A percentile compares a stretch with the other conserved stretches of the same genome.
Conservation (phyloP, 2,797 vertebrate genomes). For the Hemibagrus guttatus region DNA sequence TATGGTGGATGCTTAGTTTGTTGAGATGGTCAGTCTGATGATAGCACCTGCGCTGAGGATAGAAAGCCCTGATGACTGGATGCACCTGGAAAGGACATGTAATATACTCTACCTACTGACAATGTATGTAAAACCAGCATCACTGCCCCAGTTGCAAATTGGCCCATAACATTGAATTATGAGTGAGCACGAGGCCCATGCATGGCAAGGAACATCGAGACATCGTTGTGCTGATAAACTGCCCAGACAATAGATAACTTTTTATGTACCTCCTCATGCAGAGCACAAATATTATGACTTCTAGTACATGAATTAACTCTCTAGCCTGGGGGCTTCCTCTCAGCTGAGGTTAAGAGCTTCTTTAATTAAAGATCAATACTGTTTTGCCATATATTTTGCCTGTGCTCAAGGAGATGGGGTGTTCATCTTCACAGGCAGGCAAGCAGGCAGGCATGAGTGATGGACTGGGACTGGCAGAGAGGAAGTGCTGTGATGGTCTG, state of each 20-base stretch:
- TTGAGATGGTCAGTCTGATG: conserved; percentile 66
- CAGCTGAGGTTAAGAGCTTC: conserved; percentile 82
- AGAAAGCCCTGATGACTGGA: conserved; percentile 12
- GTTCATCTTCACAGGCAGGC: conserved; percentile 61
- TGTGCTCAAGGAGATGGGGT: conserved; percentile 67
- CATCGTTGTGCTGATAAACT: conserved; percentile 81
- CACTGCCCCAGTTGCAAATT: conserved; percentile 63
- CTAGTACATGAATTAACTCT: conserved; percentile 85
- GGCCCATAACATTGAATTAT: conserved; percentile 82
- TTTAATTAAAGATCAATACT: conserved; percentile 86
- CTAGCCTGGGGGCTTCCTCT: conserved; percentile 74
- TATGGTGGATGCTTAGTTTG: conserved; percentile 46
- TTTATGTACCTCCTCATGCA: conserved; percentile 83
- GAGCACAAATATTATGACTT: conserved; percentile 87
- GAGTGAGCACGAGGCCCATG: conserved; percentile 70
- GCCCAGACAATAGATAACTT: conserved; percentile 83
- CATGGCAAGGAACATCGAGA: conserved; percentile 45
- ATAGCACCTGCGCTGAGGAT: conserved; percentile 57
- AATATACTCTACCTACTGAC: conserved; percentile 28
- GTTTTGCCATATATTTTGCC: conserved; percentile 76
- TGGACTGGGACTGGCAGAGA: conserved; percentile 33
- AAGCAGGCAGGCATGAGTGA: conserved; percentile 40
- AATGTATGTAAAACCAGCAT: conserved; percentile 39
- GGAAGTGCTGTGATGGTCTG: conserved; percentile 39
- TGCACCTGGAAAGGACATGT: conserved; percentile 16